A percentile compares a stretch with the other conserved stretches of the same genome.
phyloP scores from a whole-genome alignment of 2,797 vertebrate species.

The Dromococcyx pavoninus region DNA sequence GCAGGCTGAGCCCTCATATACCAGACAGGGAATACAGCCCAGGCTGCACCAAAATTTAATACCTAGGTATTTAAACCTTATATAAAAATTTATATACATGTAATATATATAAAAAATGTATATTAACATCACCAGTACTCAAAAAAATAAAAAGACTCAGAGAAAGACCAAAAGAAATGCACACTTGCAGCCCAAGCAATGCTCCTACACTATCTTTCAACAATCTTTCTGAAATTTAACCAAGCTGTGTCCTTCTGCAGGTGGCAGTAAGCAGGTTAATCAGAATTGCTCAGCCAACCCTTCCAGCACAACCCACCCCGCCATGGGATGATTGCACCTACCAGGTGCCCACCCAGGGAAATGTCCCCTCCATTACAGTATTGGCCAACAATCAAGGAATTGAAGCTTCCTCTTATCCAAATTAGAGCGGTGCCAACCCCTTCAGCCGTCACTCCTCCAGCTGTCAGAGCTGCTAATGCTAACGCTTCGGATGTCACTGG shows the following conservation, averaged over 20 bases:
- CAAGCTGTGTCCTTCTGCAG: not conserved
- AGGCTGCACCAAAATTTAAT: not conserved
- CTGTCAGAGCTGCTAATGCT: slow-evolving; percentile 41
- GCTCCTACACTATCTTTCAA: not conserved
- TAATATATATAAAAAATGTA: too few species aligned
- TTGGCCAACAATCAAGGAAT: slow-evolving; percentile 37
- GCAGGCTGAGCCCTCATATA: not conserved
- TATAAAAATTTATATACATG: not conserved
- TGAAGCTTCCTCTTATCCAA: slow-evolving; percentile 53
- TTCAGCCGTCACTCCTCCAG: not conserved
- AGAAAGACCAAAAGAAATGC: not conserved
- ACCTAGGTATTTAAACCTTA: not conserved
- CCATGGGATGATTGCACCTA: not conserved
- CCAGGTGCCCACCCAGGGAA: not conserved
- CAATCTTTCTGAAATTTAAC: not conserved
- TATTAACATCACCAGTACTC: not conserved
- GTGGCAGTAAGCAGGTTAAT: not conserved
- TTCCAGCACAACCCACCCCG: not conserved
- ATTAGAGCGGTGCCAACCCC: slow-evolving; percentile 19
- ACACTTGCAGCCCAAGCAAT: accelerated
- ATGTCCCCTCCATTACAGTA: not conserved
- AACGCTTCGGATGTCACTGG: not conserved
- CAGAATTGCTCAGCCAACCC: not conserved
- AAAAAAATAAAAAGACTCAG: not conserved
- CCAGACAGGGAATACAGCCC: not conserved